Base-by-base conservation (phyloP, 2,888 invertebrate genomes). In the Cosmopolites sordidus region DNA sequence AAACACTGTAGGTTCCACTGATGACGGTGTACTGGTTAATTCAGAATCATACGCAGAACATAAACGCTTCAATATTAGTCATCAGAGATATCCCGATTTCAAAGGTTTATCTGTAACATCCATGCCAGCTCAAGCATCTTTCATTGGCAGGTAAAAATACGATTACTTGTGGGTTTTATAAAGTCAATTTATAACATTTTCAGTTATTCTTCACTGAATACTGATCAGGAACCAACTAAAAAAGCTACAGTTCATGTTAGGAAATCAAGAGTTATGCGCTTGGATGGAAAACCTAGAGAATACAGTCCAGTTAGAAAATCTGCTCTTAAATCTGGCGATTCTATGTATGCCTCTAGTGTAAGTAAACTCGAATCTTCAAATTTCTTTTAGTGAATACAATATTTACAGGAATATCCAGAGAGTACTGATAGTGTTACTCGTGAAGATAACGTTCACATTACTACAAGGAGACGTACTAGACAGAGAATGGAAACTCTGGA, bases 11-110 rank as follows among this genome's bases (percentile, higher is more conserved):
- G 64, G 62, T 8, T 60, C 66, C 14, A 69, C 69, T 9, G 38
- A 60, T 5, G 69, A 70, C 63, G 75, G 75, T 37, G 63, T 75
- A 49, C 64, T 69, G n/a, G 65, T 72, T 39, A 68, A 71, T 51
- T 64, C 68, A 48, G 74, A 71, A 56, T 69, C 73, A 14, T 73
- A 73, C 53, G 67, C 67, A 5, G 33, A 12, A 2, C 33, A 33
- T n/a, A 33, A n/a, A n/a, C 33, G n/a, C 11, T 33, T 33, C 4
- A 33, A 41, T 30, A 8, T 40, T 16, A 33, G 22, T 18, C 29
- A 45, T 11, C 16, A 14, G 2, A 16, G 33, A 12, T 48, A 48
- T 16, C 42, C 41, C 0, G 37, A 41, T 18, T 42, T 40, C 5
- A 46, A 39, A 16, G 58, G 53, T 5, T 46, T 46, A 16, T 45